Evolutionary conservation across 2,888 invertebrate genomes (phyloP).

Genomic region (Ecliptopera silaceata): DNA sequence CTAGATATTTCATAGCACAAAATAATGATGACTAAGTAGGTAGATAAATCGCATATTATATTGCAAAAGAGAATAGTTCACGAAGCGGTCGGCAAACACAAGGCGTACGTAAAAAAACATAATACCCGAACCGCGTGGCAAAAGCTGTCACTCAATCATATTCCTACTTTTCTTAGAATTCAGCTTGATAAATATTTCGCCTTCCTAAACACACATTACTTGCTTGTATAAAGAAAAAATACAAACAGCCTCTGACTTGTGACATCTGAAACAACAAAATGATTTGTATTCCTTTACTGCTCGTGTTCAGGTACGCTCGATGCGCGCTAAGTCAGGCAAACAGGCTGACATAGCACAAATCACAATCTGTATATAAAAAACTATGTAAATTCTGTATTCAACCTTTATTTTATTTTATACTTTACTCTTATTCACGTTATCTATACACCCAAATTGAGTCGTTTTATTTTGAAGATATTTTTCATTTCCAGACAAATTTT

Average conservation of each 20-base stretch:
- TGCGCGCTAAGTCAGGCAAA: background rate
- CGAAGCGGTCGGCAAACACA: background rate
- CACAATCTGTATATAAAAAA: background rate
- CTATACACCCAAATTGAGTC: too few species aligned
- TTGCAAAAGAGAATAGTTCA: background rate
- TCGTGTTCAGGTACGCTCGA: conserved; percentile 3
- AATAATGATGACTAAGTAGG: too few species aligned
- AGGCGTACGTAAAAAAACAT: background rate
- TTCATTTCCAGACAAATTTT: too few species aligned
- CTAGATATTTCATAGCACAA: too few species aligned
- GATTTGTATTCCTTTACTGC: conserved; percentile 4
- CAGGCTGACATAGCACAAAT: background rate
- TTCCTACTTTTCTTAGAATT: background rate
- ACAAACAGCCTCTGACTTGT: conserved; percentile 10
- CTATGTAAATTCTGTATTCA: too few species aligned
- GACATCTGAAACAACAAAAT: conserved; percentile 7
- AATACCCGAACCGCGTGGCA: background rate
- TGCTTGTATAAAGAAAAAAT: conserved; percentile 6
- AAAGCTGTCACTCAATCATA: conserved; percentile 3
- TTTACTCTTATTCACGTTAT: too few species aligned
- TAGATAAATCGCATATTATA: too few species aligned
- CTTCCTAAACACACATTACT: conserved; percentile 8
- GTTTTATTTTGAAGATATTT: too few species aligned
- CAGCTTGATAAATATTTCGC: conserved; percentile 8
- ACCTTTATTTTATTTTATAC: too few species aligned